Base-by-base conservation (phyloP, 2,888 invertebrate species). In the Mesorhabditis spiculigera region DNA sequence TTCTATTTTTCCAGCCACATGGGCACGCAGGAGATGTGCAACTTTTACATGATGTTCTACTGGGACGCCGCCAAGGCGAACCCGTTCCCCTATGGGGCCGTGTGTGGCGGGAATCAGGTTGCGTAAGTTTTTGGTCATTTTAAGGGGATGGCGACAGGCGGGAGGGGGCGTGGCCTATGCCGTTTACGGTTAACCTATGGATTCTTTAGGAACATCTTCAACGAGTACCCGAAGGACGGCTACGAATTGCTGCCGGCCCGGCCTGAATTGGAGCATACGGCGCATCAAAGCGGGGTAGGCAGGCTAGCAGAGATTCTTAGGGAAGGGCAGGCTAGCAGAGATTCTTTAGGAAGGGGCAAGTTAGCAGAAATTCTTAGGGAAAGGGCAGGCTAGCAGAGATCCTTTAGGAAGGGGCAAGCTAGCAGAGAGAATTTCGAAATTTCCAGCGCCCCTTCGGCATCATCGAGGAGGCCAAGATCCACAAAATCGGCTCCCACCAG, bases 21-120 rank as follows among this genome's bases (percentile, higher is more conserved):
- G 71, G 87, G 87, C 4, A 84, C 79, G 10, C 87, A 89, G 78
- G 89, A 89, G 81, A 89, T 89, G 89, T 89, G 89, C 81, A 89
- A 89, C 76, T 85, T 89, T 75, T 89, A 89, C 79, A 80, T 80
- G 74, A 88, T 89, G 88, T 89, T 87, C 80, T 88, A 88, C 80
- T 86, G 87, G 8, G 85, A 86, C 65, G 82, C 82, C 8, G 75
- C 80, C 41, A 71, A 78, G 67, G 66, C 83, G 78, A 86, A 75
- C 63, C 86, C 73, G 45, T 83, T 70, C 86, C 87, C 68, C 82
- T 75, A 80, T 69, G 84, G 84, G 42, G 81, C 77, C 5, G 73
- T 78, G 45, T 84, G 84, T 72, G 78, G 71, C 50, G 70, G 61
- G 16, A 67, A 70, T 41, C 66, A 75, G 67, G 66, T 0, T 28